Conservation (phyloP, 2,113 vertebrate species). For the Nycticryphes semicollaris region DNA sequence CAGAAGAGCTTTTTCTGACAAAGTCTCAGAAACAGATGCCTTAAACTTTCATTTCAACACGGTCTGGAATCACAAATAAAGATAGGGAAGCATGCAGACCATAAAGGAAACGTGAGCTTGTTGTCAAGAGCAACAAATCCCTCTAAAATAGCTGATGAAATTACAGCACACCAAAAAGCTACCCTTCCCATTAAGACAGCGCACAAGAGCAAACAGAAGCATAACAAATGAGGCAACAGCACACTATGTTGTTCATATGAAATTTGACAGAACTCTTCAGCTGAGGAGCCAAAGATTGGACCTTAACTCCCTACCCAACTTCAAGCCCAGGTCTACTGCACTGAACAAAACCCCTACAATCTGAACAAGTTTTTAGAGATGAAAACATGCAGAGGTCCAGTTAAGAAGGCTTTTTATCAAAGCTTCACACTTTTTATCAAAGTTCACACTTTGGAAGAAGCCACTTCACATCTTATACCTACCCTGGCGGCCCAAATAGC, state of each 20-base stretch:
- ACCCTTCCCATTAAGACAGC: background rate
- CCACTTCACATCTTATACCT: background rate
- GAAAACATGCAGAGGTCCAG: background rate
- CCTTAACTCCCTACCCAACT: background rate
- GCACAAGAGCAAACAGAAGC: background rate
- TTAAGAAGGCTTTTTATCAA: background rate
- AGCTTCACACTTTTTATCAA: background rate
- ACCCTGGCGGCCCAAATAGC: background rate
- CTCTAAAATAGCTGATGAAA: background rate
- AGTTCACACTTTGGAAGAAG: background rate
- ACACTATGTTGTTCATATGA: rapidly evolving
- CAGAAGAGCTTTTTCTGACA: background rate
- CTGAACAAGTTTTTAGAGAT: background rate
- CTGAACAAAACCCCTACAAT: background rate
- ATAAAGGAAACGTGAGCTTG: background rate
- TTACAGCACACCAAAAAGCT: background rate
- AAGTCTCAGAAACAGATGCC: background rate
- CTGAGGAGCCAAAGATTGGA: background rate
- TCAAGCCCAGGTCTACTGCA: background rate
- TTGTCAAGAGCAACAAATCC: background rate
- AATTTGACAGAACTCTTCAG: background rate
- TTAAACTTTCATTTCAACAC: background rate
- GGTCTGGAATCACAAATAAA: background rate
- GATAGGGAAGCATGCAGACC: background rate
- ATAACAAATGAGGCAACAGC: background rate